Percentiles rank a stretch among this genome's conserved stretches.
Evolutionary conservation across 2,888 invertebrate genomes (phyloP).

Genomic region (Eilema caniola): DNA sequence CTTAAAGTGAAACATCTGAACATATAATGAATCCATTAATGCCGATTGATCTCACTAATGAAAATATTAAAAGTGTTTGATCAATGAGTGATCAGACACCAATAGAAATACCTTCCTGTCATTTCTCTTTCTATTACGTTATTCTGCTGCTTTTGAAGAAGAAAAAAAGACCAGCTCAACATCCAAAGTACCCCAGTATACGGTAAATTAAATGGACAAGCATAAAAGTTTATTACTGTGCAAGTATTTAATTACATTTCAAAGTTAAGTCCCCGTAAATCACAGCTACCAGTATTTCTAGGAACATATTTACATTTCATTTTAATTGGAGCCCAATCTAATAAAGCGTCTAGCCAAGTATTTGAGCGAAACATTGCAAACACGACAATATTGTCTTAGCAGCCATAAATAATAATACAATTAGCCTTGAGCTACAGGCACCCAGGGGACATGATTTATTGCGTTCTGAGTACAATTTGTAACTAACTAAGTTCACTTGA

Average conservation of each 20-base stretch:
- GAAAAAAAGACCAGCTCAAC: no score
- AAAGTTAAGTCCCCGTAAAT: background rate
- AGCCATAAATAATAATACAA: constrained; percentile 75
- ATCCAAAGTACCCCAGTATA: no score
- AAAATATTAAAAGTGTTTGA: no score
- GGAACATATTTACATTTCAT: constrained; percentile 34
- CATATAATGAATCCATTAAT: no score
- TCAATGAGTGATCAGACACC: no score
- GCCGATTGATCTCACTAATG: no score
- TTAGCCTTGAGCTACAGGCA: constrained; percentile 59
- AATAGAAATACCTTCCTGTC: no score
- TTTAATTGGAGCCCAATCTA: constrained; percentile 36
- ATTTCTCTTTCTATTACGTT: no score
- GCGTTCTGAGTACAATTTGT: constrained; percentile 57
- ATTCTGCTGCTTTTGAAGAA: no score
- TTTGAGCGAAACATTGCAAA: constrained; percentile 58
- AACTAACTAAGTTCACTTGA: constrained; percentile 45
- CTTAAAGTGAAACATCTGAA: no score
- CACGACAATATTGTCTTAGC: constrained; percentile 63
- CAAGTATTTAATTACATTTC: background rate
- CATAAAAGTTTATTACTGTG: background rate
- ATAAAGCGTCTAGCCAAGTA: constrained; percentile 52
- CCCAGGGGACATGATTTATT: constrained; percentile 66
- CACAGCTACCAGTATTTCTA: constrained; percentile 8
- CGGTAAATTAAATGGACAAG: background rate